phyloP scores from a whole-genome alignment of 2,113 vertebrate species.

The Dascyllus trimaculatus region DNA sequence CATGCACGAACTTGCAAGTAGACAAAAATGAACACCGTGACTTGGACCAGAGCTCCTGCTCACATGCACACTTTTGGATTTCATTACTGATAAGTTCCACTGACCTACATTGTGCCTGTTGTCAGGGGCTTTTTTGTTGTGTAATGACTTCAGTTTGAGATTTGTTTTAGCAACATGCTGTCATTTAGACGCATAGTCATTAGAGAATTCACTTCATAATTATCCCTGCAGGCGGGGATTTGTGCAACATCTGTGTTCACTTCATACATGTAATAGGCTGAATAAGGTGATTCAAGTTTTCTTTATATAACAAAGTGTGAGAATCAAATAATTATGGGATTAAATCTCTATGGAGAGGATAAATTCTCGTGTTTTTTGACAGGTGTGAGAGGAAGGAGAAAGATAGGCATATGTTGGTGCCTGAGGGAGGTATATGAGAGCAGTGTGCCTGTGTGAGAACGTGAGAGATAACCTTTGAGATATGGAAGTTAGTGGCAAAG shows the following conservation, averaged over 20 bases:
- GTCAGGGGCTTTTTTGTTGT: not conserved
- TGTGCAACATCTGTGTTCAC: conserved; percentile 14
- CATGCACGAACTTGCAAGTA: conserved; percentile 50
- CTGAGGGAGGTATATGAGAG: conserved; percentile 60
- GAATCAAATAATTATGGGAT: conserved; percentile 41
- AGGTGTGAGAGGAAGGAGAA: conserved; percentile 48
- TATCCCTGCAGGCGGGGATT: conserved; percentile 29
- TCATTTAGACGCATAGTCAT: conserved; percentile 2
- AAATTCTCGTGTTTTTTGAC: conserved; percentile 48
- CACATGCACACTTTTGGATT: conserved; percentile 18
- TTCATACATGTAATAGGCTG: conserved; percentile 5
- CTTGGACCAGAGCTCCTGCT: conserved; percentile 34
- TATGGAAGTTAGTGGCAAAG: conserved; percentile 27
- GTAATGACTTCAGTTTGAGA: not conserved
- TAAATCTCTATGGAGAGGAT: conserved; percentile 32
- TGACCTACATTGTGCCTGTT: conserved; percentile 41
- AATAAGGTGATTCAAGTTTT: not conserved
- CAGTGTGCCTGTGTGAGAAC: conserved; percentile 28
- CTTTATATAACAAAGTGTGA: conserved; percentile 14
- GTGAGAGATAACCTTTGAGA: conserved; percentile 51
- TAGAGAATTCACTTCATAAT: conserved; percentile 12
- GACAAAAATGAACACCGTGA: conserved; percentile 22
- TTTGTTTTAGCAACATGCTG: conserved; percentile 14
- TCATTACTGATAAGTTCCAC: conserved; percentile 31
- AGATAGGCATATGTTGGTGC: conserved; percentile 41